phyloP scores from a whole-genome alignment of 2,113 vertebrate species.

The Ursus arctos region DNA sequence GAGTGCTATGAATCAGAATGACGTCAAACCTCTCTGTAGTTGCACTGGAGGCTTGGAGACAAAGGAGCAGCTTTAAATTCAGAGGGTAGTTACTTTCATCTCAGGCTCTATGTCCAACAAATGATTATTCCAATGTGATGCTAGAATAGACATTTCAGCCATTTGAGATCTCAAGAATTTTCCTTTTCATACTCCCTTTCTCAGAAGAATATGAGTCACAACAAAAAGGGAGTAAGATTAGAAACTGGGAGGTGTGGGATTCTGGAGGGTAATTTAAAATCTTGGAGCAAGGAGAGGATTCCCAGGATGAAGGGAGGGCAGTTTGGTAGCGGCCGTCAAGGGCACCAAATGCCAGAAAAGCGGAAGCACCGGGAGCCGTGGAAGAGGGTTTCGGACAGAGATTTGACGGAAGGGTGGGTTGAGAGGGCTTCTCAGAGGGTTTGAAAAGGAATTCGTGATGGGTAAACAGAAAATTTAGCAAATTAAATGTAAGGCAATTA shows the following conservation, averaged over 20 bases:
- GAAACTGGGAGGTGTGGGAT: neutral
- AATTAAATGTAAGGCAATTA: neutral
- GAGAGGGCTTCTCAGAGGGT: neutral
- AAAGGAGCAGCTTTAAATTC: neutral
- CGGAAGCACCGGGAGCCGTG: fast-evolving
- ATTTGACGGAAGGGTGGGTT: neutral
- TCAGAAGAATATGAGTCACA: neutral
- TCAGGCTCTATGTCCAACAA: neutral
- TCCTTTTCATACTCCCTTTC: neutral
- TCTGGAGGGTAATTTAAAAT: neutral
- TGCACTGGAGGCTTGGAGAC: neutral
- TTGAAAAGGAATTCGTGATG: neutral
- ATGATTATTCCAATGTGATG: neutral
- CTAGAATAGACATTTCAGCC: neutral
- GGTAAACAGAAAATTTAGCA: neutral
- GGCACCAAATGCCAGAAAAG: neutral
- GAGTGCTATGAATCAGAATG: no score
- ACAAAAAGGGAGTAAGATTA: neutral
- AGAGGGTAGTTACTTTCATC: neutral
- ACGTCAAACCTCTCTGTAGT: neutral
- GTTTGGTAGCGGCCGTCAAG: neutral
- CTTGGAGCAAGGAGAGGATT: no score
- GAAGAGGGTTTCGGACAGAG: neutral
- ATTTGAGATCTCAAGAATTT: neutral
- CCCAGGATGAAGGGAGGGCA: neutral